These are phyloP conservation scores for Hartigia nigra DNA, from an alignment of 2,888 invertebrate species.

Conservation along the genomic window DNA sequence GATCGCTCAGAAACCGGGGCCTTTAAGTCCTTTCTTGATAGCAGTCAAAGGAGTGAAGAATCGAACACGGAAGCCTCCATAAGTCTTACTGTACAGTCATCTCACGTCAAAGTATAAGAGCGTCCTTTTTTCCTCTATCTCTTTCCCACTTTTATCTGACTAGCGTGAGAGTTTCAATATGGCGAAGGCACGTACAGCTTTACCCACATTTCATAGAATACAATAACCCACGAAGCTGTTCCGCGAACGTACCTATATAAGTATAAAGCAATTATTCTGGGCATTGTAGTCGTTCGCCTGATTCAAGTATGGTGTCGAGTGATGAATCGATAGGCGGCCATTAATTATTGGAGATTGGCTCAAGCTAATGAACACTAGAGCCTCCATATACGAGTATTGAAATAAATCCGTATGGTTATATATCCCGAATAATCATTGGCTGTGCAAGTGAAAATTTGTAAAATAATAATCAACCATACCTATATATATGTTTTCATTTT, in stretches of 20 bases:
- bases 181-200: slow-evolving; percentile 7
- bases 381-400: not conserved
- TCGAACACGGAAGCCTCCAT: not conserved
- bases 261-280: slow-evolving; percentile 48
- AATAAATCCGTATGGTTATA: not conserved
- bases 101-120: not conserved
- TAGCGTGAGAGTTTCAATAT: slow-evolving; percentile 38
- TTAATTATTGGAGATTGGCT: slow-evolving; percentile 56
- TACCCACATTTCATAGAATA: slow-evolving; percentile 28
- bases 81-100: not conserved
- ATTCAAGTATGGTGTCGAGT: slow-evolving; percentile 28
- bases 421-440: not conserved
- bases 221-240: slow-evolving; percentile 32
- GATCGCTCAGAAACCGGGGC: not conserved
- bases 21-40: not conserved
- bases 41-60: not conserved
- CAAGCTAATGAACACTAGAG: slow-evolving; percentile 39
- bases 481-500: too few species aligned
- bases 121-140: not conserved
- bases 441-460: not conserved
- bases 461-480: not conserved
- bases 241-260: slow-evolving; percentile 38
- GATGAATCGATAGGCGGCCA: slow-evolving; percentile 50
- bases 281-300: slow-evolving; percentile 37
- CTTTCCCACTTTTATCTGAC: not conserved